phyloP scores from a whole-genome alignment of 2,797 vertebrate species.

The Diplodus puntazzo region DNA sequence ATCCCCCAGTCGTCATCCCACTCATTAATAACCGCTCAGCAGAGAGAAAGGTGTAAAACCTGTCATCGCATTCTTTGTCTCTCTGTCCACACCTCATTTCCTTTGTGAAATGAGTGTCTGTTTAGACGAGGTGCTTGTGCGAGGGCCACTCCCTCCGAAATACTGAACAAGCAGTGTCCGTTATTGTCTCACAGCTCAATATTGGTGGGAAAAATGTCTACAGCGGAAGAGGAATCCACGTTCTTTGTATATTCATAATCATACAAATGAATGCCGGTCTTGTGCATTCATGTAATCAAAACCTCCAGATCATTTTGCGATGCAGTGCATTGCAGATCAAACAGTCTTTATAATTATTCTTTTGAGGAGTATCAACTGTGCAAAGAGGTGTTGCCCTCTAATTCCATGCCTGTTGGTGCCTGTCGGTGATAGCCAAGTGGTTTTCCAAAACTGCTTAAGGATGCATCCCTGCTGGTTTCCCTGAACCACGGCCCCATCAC shows the following conservation, averaged over 20 bases:
- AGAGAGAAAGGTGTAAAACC: slow-evolving; percentile 30
- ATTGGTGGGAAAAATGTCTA: slow-evolving; percentile 5
- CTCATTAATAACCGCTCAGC: slow-evolving; percentile 46
- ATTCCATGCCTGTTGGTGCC: slow-evolving; percentile 43
- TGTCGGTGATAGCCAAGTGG: slow-evolving; percentile 26
- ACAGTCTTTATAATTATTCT: slow-evolving; percentile 19
- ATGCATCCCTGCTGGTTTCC: slow-evolving; percentile 47
- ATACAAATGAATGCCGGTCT: slow-evolving; percentile 5
- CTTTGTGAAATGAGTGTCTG: slow-evolving; percentile 37
- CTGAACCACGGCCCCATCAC: slow-evolving; percentile 18
- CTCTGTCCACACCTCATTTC: slow-evolving; percentile 35
- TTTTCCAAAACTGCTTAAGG: slow-evolving; percentile 47
- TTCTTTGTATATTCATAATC: not conserved
- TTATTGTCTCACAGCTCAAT: slow-evolving; percentile 15
- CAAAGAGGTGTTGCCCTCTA: slow-evolving; percentile 39
- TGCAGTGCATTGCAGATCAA: not conserved
- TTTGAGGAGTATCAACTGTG: not conserved
- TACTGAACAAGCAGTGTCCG: slow-evolving; percentile 10
- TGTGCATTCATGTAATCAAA: not conserved
- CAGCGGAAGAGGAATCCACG: not conserved
- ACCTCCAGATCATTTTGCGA: not conserved
- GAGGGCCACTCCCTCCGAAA: slow-evolving; percentile 8
- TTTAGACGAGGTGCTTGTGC: slow-evolving; percentile 21
- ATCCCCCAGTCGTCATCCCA: slow-evolving; percentile 17
- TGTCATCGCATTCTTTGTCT: slow-evolving; percentile 32